Evolutionary conservation across 2,888 invertebrate species (phyloP), one percentile per base, ranked within the genome.

Genomic region (Smittia aterrima): DNA sequence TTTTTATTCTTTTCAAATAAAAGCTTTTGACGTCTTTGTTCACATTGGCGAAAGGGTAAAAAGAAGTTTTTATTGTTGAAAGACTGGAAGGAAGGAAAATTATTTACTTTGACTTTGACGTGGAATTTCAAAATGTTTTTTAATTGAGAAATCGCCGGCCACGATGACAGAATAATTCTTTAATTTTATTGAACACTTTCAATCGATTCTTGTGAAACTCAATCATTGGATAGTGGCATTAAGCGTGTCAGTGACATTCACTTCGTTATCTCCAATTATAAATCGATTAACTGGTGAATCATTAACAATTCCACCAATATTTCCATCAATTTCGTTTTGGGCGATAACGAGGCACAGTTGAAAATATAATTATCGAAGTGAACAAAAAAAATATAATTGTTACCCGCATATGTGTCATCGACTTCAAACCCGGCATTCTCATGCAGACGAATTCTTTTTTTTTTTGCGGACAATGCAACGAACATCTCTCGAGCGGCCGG

Each of bases 351-450:
- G n/a, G 22, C 58, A 58, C 2, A 22, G 22, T 58, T 58, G 58
- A 58, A 58, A 58, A 58, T 58, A n/a, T 58, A 58, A 58, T 58
- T 58, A 58, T 58, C 58, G 9, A n/a, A 2, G 47, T 6, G 47
- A 3, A 2, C 3, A 58, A 58, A 18, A 22, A 58, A 58, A 22
- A 58, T 18, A 58, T 22, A 3, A n/a, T n/a, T 47, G 47, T n/a
- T 47, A n/a, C 64, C 64, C 18, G 64, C 64, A 64, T 47, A 32
- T 64, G 64, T 64, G 64, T 64, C 64, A 27, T 27, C 64, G 64
- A 27, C 27, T 64, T 11, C 25, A 64, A 16, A 2, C 16, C 9
- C 9, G 32, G 32, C 32, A 32, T 47, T 47, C 47, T 6, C 64
- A 27, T 64, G 64, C 64, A 64, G 64, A 64, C 58, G 3, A 22